Base-by-base conservation (phyloP, 2,113 vertebrate genomes). In the Lasiurus borealis region DNA sequence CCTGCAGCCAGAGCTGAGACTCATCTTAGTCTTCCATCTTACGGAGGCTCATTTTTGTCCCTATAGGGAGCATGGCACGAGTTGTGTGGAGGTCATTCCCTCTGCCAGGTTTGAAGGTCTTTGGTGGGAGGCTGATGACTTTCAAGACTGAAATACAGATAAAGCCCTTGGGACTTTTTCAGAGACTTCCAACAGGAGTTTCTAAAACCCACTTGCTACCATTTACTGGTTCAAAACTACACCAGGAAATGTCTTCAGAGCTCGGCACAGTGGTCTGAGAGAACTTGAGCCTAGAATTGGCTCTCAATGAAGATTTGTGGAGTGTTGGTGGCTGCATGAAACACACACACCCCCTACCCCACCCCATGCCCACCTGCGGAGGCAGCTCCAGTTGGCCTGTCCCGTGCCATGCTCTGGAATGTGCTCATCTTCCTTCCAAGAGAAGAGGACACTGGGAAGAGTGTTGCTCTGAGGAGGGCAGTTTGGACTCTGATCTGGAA, bases 381-480 rank as follows among this genome's bases (percentile, higher is more conserved):
- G 57, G 69, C 64, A 50, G 85, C 73, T 72, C 46, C 50, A n/a
- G 44, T 3, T 69, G 64, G 80, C 71, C 66, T 9, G 64, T 46
- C 84, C 71, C 31, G 15, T 34, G 36, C 16, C 64, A 5, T 1
- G 5, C n/a, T 50, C 85, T 31, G 81, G 71, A 72, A 76, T 52
- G 75, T 71, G 64, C 92, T 71, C 80, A 75, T 77, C 72, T 87
- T 50, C 81, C 88, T 93, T 76, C 64, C 84, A 4, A 3, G 27
- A 31, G 94, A 71, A 91, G 90, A 77, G 1, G 34, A 29, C 50
- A 19, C 27, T 50, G 0, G 2, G 31, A 40, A 81, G 48, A 34
- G 40, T 66, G 86, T 57, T 94, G 11, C 13, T 73, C 73, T 59
- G 80, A 90, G 90, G 40, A 78, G 81, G 21, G 3, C 0, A 34